A percentile compares a stretch with the other conserved stretches of the same genome.
Evolutionary conservation across 2,113 vertebrate species (phyloP).

Genomic region (Alouatta palliata): DNA sequence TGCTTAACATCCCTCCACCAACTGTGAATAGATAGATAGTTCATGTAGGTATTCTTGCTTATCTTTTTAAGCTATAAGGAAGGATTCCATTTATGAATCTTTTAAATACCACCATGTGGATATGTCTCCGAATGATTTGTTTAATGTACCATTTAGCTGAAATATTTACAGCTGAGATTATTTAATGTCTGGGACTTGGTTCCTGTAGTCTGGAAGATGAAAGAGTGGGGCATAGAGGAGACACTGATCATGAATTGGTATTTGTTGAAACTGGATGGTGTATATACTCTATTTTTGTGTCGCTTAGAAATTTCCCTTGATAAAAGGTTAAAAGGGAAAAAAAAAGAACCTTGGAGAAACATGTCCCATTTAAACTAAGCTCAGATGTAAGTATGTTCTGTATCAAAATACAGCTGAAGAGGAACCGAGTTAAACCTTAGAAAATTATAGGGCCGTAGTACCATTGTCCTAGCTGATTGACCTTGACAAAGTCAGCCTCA

Average conservation of each 20-base stretch:
- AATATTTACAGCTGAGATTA: conserved; percentile 55
- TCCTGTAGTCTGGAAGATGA: conserved; percentile 14
- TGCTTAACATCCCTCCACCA: neutral
- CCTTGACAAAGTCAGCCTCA: neutral
- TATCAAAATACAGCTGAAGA: conserved; percentile 15
- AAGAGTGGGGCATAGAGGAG: neutral
- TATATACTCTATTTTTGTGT: neutral
- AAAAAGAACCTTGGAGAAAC: neutral
- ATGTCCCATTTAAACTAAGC: conserved; percentile 31
- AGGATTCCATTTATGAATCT: neutral
- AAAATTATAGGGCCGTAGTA: neutral
- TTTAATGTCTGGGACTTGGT: conserved; percentile 23
- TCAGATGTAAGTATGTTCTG: neutral
- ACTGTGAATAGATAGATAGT: neutral
- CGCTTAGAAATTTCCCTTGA: conserved; percentile 34
- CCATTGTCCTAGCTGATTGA: neutral
- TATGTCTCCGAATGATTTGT: conserved; percentile 38
- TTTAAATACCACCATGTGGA: conserved; percentile 28
- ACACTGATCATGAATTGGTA: conserved; percentile 23
- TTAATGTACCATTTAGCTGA: conserved; percentile 20
- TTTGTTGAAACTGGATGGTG: neutral
- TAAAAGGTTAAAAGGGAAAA: conserved; percentile 6
- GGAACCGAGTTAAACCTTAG: neutral
- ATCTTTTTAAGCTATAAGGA: conserved; percentile 14
- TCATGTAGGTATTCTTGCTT: neutral